Conservation (phyloP, 2,797 vertebrate species). For the Clarias pachynema region DNA sequence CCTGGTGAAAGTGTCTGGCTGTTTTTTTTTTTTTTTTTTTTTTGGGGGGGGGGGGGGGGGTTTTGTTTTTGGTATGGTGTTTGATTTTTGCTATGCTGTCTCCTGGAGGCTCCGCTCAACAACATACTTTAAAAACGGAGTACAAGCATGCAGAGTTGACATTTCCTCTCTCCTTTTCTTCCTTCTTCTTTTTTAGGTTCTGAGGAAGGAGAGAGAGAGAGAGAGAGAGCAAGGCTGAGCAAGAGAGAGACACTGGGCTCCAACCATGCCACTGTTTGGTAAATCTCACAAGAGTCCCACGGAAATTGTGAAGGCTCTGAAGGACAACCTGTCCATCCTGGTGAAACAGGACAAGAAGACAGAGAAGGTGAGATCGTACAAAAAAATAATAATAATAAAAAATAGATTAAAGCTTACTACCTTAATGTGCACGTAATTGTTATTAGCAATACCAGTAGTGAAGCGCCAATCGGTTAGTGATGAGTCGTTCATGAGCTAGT, state of each 20-base stretch:
- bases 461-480: not conserved
- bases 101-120: not conserved
- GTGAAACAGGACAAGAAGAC: constrained; percentile 97
- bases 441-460: not conserved
- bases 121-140: not conserved
- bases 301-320: constrained; percentile 90
- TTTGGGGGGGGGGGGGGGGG: not conserved
- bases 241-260: constrained; percentile 35
- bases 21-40: not conserved
- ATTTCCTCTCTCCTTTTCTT: not conserved
- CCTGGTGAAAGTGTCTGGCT: not conserved
- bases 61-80: too few relatives aligned
- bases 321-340: constrained; percentile 91
- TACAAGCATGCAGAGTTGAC: constrained; percentile 4
- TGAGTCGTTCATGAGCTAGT: too few relatives aligned
- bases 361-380: constrained; percentile 82
- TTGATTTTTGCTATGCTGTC: too few relatives aligned
- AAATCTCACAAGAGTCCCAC: constrained; percentile 96
- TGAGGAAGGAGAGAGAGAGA: constrained; percentile 14
- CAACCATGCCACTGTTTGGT: constrained; percentile 93
- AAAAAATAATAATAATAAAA: too few relatives aligned
- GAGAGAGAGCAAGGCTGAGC: not conserved
- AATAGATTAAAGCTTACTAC: not conserved
- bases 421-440: too few relatives aligned
- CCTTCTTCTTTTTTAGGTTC: constrained; percentile 38